These are phyloP conservation scores for Aspiorhynchus laticeps DNA, from an alignment of 2,113 vertebrate species.

Conservation along the genomic window DNA sequence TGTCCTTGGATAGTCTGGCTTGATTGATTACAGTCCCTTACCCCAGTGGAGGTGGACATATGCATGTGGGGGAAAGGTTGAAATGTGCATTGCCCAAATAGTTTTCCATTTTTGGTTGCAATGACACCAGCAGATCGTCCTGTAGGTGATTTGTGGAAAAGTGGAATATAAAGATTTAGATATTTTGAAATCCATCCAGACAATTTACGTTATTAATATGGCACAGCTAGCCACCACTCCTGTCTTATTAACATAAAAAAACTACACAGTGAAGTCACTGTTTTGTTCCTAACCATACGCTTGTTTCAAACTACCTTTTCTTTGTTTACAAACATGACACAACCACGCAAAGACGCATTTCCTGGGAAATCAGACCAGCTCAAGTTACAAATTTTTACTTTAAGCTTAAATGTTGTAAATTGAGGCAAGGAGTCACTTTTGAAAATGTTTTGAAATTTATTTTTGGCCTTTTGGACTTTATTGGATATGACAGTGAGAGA, in stretches of 20 bases:
- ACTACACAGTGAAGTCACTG: not conserved
- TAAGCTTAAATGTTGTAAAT: not conserved
- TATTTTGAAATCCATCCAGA: not conserved
- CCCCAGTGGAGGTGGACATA: constrained; percentile 63
- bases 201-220: not conserved
- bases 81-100: constrained; percentile 27
- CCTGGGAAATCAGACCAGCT: not conserved
- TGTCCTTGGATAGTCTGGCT: constrained; percentile 71
- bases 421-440: too few species aligned
- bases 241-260: not conserved
- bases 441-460: too few species aligned
- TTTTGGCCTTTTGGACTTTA: not conserved
- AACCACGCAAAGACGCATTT: not conserved
- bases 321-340: not conserved
- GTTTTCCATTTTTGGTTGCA: not conserved
- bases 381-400: not conserved
- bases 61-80: constrained; percentile 52
- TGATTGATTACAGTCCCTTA: constrained; percentile 63
- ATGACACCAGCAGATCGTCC: not conserved
- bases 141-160: not conserved
- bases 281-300: not conserved
- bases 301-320: not conserved
- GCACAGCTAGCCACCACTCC: not conserved
- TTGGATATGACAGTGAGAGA: not conserved
- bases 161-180: not conserved